A percentile compares a stretch with the other conserved stretches of the same genome.
These are phyloP conservation scores for Bryconaethiops microstoma DNA, from an alignment of 2,797 vertebrate species.

Conservation along the genomic window DNA sequence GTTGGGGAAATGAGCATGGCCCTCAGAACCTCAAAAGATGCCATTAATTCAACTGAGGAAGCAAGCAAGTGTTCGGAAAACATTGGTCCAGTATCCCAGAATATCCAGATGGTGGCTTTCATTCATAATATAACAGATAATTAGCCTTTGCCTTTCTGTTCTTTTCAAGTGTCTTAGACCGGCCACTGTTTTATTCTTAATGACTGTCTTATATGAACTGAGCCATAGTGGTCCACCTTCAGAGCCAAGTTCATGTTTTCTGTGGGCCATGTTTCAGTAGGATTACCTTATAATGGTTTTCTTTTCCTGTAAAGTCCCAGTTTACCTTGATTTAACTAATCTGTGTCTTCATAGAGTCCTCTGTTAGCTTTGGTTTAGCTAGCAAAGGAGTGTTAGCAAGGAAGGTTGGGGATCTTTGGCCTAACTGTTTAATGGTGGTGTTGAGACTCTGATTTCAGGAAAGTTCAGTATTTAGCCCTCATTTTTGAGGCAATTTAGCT, in stretches of 20 bases:
- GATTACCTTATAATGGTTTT: neutral
- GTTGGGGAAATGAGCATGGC: neutral
- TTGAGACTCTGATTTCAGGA: neutral
- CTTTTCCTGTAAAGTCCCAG: too few species aligned
- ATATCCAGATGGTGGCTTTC: neutral
- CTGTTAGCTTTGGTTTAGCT: neutral
- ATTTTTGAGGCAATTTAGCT: neutral
- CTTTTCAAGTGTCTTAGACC: constrained; percentile 10
- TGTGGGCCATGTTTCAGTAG: neutral
- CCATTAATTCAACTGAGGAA: too few species aligned
- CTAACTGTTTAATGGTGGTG: neutral
- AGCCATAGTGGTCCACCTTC: neutral
- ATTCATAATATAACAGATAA: neutral
- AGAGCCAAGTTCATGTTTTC: neutral
- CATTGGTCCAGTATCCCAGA: too few species aligned
- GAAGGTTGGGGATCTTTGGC: neutral
- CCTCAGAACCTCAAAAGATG: too few species aligned
- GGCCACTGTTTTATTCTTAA: neutral
- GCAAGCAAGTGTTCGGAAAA: too few species aligned
- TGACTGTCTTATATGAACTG: neutral
- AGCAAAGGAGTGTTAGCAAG: neutral
- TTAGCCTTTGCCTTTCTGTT: neutral
- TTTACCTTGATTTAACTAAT: neutral
- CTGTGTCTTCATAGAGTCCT: neutral
- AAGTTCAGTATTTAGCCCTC: too few species aligned